Conservation (phyloP, 2,888 invertebrate genomes). For the Drosophila percnosoma region DNA sequence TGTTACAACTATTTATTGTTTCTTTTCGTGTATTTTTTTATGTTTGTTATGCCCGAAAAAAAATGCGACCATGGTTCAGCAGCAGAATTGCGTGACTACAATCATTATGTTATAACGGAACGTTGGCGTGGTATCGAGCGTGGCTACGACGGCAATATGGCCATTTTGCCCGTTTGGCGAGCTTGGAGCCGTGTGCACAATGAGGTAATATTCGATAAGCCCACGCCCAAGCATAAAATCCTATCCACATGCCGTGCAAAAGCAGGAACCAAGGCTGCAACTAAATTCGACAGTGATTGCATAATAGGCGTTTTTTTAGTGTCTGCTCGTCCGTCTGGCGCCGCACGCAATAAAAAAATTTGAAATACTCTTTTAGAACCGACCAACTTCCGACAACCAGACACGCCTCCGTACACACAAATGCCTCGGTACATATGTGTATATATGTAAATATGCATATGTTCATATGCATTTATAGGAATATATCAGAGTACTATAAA, state of each 20-base stretch:
- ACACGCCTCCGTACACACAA: slow-evolving; percentile 26
- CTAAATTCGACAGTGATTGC: slow-evolving; percentile 77
- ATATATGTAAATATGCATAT: slow-evolving; percentile 4
- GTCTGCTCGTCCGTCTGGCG: slow-evolving; percentile 61
- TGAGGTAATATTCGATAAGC: slow-evolving; percentile 85
- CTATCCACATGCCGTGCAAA: slow-evolving; percentile 48
- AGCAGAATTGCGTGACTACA: slow-evolving; percentile 85
- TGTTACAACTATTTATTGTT: slow-evolving; percentile 52
- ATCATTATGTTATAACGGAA: slow-evolving; percentile 90
- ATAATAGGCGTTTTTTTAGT: slow-evolving; percentile 69
- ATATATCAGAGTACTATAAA: not conserved
- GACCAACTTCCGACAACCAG: slow-evolving; percentile 11
- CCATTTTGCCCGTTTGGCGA: slow-evolving; percentile 91
- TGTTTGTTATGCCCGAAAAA: slow-evolving; percentile 49
- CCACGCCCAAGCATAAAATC: slow-evolving; percentile 8
- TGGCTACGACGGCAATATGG: slow-evolving; percentile 87
- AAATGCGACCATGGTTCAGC: slow-evolving; percentile 69
- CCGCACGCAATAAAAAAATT: slow-evolving; percentile 77
- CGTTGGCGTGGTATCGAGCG: slow-evolving; percentile 91
- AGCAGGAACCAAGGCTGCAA: slow-evolving; percentile 50
- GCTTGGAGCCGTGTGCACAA: slow-evolving; percentile 91
- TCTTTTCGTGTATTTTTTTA: slow-evolving; percentile 35
- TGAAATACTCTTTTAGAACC: slow-evolving; percentile 60
- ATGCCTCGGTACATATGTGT: not conserved
- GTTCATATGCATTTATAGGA: not conserved